A percentile compares a stretch with the other conserved stretches of the same genome.
These are phyloP conservation scores for Pipistrellus kuhlii DNA, from an alignment of 2,797 vertebrate species.

Conservation along the genomic window DNA sequence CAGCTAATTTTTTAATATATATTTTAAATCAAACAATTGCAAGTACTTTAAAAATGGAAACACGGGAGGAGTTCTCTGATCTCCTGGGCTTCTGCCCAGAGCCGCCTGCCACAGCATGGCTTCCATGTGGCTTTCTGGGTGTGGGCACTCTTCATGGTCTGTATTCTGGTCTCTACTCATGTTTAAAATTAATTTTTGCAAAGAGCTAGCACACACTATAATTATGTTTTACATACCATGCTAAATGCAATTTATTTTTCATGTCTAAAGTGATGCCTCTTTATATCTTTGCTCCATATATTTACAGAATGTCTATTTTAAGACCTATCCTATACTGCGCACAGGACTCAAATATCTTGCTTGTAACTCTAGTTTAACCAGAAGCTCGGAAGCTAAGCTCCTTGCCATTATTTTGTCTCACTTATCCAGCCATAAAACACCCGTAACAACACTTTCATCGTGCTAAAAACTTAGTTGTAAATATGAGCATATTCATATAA, in stretches of 20 bases:
- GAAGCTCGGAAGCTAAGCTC: constrained; percentile 62
- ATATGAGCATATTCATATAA: constrained; percentile 66
- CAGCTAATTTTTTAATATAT: constrained; percentile 86
- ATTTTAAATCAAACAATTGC: constrained; percentile 87
- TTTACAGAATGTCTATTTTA: constrained; percentile 80
- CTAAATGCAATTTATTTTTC: constrained; percentile 81
- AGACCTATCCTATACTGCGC: constrained; percentile 61
- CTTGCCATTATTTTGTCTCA: constrained; percentile 57
- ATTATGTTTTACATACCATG: constrained; percentile 80
- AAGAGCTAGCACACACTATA: constrained; percentile 76
- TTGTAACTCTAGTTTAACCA: constrained; percentile 60
- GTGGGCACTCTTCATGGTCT: constrained; percentile 75
- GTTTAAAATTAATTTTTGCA: constrained; percentile 82
- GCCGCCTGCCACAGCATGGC: constrained; percentile 72
- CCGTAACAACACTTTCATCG: constrained; percentile 11
- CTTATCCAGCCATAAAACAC: constrained; percentile 61
- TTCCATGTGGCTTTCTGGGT: constrained; percentile 83
- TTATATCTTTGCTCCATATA: constrained; percentile 66
- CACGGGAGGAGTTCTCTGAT: constrained; percentile 80
- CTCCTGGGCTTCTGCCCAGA: constrained; percentile 75
- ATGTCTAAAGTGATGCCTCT: constrained; percentile 76
- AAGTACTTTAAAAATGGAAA: constrained; percentile 84
- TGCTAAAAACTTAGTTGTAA: constrained; percentile 53
- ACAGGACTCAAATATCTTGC: constrained; percentile 65
- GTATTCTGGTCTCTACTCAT: constrained; percentile 77